These are phyloP conservation scores for Drosophila robusta DNA, from an alignment of 2,888 invertebrate genomes.

Conservation along the genomic window DNA sequence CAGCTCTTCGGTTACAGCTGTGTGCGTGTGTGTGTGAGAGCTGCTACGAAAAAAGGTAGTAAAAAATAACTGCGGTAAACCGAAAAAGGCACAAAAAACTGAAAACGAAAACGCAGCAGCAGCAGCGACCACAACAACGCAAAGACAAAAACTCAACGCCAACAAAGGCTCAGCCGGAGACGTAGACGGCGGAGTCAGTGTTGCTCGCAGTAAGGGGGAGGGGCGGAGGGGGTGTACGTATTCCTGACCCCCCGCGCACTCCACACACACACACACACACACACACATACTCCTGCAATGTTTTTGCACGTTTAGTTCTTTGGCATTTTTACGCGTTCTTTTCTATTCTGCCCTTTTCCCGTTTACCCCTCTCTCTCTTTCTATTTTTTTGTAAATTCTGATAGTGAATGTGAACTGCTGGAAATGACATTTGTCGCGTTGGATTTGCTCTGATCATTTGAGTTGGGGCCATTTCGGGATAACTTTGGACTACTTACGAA, in stretches of 20 bases:
- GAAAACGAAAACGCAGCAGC: conserved; percentile 76
- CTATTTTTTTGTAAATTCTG: conserved; percentile 29
- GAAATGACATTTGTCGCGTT: conserved; percentile 52
- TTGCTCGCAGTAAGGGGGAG: conserved; percentile 1
- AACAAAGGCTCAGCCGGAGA: conserved; percentile 64
- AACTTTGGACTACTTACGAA: conserved; percentile 66
- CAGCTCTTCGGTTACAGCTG: conserved; percentile 51
- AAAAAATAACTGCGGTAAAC: conserved; percentile 82
- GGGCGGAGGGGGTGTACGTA: neutral
- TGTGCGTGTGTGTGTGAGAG: conserved; percentile 40
- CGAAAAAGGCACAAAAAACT: conserved; percentile 79
- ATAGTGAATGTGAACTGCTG: conserved; percentile 44
- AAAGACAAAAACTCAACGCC: conserved; percentile 57
- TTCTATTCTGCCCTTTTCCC: conserved; percentile 48
- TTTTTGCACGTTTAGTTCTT: conserved; percentile 58
- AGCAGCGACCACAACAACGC: conserved; percentile 62
- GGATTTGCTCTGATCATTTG: conserved; percentile 41
- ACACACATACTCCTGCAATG: conserved; percentile 17
- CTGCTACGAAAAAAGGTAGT: conserved; percentile 81
- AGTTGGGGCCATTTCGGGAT: conserved; percentile 1
- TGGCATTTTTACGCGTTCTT: conserved; percentile 56
- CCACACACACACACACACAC: too few relatives aligned
- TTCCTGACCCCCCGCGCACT: neutral
- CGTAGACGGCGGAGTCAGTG: conserved; percentile 25
- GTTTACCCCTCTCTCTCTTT: conserved; percentile 5